These are phyloP conservation scores for Pomatorhinus ruficollis DNA, from an alignment of 2,113 vertebrate species.

Conservation along the genomic window DNA sequence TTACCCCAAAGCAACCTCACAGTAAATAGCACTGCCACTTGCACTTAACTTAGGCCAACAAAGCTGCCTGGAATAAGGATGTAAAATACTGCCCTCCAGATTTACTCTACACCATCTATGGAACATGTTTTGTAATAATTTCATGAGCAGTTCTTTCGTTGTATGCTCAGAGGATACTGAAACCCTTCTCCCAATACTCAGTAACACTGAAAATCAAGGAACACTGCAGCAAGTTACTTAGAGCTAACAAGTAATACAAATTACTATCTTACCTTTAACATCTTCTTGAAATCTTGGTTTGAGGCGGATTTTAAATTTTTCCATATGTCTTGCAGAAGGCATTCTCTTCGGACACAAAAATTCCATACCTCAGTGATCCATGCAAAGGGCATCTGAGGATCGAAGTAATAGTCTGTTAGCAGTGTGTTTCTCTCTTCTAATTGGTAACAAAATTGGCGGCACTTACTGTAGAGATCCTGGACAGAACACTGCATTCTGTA, in stretches of 20 bases:
- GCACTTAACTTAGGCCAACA: background rate
- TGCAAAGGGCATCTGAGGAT: accelerated
- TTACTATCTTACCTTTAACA: background rate
- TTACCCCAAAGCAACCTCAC: background rate
- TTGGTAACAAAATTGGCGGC: background rate
- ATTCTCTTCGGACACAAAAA: background rate
- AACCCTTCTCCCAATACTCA: background rate
- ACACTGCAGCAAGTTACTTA: background rate
- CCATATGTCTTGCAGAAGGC: constrained; percentile 44
- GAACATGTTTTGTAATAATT: background rate
- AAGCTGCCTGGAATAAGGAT: background rate
- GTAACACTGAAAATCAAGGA: background rate
- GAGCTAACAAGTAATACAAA: background rate
- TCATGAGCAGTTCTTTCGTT: background rate
- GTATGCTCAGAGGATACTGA: background rate
- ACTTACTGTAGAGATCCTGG: accelerated
- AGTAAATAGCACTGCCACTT: background rate
- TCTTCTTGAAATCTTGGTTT: background rate
- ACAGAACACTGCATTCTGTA: accelerated
- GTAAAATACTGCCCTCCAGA: background rate
- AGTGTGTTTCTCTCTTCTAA: background rate
- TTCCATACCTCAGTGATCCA: accelerated
- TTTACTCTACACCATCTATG: background rate
- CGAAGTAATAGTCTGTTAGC: background rate
- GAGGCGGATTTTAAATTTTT: background rate